Evolutionary conservation across 1,140 invertebrate species (phyloP).

Genomic region (Ips typographus): DNA sequence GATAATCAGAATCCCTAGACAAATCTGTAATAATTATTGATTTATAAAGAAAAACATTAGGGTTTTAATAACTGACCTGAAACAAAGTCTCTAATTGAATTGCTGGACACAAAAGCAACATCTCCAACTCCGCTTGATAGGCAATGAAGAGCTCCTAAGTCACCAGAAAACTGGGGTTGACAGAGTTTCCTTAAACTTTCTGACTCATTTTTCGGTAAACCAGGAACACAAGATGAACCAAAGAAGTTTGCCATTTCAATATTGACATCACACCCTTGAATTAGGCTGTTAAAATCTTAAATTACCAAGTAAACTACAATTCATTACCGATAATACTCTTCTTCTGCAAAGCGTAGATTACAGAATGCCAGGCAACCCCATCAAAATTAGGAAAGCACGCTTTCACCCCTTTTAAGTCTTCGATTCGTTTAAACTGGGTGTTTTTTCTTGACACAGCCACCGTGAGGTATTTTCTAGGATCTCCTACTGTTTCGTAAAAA

Average conservation of each 20-base stretch:
- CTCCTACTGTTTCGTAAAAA: constrained; percentile 64
- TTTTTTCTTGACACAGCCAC: constrained; percentile 70
- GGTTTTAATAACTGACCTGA: not conserved
- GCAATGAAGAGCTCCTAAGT: constrained; percentile 73
- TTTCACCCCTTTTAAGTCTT: constrained; percentile 64
- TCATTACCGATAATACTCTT: constrained; percentile 24
- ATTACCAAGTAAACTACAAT: not conserved
- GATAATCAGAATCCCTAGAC: constrained; percentile 11
- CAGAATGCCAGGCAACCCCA: constrained; percentile 66
- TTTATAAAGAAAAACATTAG: not conserved
- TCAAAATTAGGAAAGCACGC: constrained; percentile 71
- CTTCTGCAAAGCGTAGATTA: constrained; percentile 51
- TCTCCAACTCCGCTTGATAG: constrained; percentile 76
- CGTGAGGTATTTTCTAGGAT: constrained; percentile 62
- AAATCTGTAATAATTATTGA: not conserved
- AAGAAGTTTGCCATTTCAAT: constrained; percentile 62
- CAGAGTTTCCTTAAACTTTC: constrained; percentile 35
- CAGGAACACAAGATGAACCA: constrained; percentile 61
- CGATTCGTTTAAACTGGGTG: constrained; percentile 59
- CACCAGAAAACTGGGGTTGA: constrained; percentile 52
- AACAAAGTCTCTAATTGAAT: constrained; percentile 7
- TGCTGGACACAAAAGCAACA: constrained; percentile 78
- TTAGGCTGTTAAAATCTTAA: constrained; percentile 42
- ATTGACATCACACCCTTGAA: constrained; percentile 52
- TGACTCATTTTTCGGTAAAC: constrained; percentile 40